Base-by-base conservation (phyloP, 1,140 invertebrate species). In the Nautilus pompilius region DNA sequence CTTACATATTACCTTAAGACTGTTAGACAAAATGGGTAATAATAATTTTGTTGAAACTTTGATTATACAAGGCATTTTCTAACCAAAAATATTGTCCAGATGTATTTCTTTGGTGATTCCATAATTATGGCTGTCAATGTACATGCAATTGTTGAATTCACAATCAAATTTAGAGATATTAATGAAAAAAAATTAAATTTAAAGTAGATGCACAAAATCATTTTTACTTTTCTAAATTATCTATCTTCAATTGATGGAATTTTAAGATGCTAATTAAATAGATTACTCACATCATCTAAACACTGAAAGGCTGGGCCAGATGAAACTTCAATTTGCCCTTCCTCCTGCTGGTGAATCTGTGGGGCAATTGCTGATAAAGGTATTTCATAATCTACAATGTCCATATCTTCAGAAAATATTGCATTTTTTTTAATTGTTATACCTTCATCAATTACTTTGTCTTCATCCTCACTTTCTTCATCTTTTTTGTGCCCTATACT, bases 311-410 rank as follows among this genome's bases (percentile, higher is more conserved):
- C 80, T 45, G 80, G 80, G 55, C 79, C 80, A 8, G 79, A 62
- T 22, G 79, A 80, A 3, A 81, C 78, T 60, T 82, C 80, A n/a
- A 80, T 69, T 62, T 81, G 80, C 58, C 72, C 79, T 58, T 81
- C 80, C 56, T 81, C 79, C 46, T 78, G 76, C 57, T 76, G 73
- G 22, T 76, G 54, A 57, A 82, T 73, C 49, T 66, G 62, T 13
- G 80, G 80, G 56, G 80, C 75, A n/a, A 77, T 46, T 20, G 79
- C 78, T 55, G 79, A 73, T 26, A 82, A 74, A 15, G 74, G 70
- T 5, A 74, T 63, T 17, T 70, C 62, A 66, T 80, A 77, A 41
- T 70, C 69, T 29, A 63, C 57, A 15, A 60, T 20, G 17, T 72
- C 64, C 33, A 53, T 45, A 24, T 63, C 54, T 29, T 64, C 66